Conservation (phyloP, 1,140 invertebrate species). For the Sitobion miscanthi region DNA sequence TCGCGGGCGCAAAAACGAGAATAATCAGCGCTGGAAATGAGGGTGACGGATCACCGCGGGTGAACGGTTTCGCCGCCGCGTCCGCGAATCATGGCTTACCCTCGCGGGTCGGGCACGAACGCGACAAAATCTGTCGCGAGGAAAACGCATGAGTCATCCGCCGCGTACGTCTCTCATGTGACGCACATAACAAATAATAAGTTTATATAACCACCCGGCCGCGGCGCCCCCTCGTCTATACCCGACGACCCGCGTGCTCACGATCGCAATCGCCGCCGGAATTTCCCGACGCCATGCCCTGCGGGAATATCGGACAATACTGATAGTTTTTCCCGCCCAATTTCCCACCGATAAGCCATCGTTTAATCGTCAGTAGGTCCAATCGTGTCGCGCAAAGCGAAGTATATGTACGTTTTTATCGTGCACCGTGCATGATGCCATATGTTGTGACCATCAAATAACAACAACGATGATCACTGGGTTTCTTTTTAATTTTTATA, state of each 20-base stretch:
- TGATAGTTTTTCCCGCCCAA: not conserved
- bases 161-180: not conserved
- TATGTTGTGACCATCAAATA: too few relatives aligned
- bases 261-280: not conserved
- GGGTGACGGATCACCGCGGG: not conserved
- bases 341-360: not conserved
- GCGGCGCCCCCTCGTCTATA: not conserved
- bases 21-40: not conserved
- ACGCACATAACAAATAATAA: constrained; percentile 22
- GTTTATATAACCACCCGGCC: constrained; percentile 4
- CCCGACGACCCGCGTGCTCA: not conserved
- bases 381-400: not conserved
- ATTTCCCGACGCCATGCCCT: not conserved
- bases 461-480: not conserved
- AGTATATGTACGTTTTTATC: not conserved
- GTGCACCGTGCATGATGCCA: not conserved
- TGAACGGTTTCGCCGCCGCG: not conserved
- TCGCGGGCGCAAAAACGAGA: not conserved
- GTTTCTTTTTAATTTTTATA: not conserved
- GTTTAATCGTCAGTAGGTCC: not conserved
- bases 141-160: not conserved
- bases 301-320: not conserved
- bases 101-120: not conserved
- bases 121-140: constrained; percentile 1
- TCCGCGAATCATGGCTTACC: not conserved